phyloP scores from a whole-genome alignment of 2,888 invertebrate genomes.

The Nyleta sp. region DNA sequence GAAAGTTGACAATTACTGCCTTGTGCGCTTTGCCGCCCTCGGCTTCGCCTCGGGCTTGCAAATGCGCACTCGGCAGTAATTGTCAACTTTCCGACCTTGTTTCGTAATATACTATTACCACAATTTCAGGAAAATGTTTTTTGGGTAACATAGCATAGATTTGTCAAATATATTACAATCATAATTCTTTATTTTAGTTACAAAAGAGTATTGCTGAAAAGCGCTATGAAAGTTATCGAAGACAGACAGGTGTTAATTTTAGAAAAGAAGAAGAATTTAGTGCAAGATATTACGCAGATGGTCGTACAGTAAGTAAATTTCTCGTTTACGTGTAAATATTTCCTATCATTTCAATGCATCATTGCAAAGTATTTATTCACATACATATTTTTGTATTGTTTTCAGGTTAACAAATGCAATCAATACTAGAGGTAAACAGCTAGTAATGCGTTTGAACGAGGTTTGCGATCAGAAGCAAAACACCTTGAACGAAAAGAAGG shows the following conservation, averaged over 20 bases:
- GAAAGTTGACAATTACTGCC: too few species aligned
- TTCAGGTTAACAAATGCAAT: constrained; percentile 90
- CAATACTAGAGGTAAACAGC: constrained; percentile 91
- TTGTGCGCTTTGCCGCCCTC: too few species aligned
- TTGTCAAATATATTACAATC: neutral
- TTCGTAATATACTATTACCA: too few species aligned
- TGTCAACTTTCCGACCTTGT: too few species aligned
- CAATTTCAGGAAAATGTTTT: neutral
- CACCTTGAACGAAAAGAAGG: constrained; percentile 92
- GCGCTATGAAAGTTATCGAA: constrained; percentile 88
- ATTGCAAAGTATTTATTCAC: too few species aligned
- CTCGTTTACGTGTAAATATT: too few species aligned
- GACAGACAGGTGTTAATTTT: constrained; percentile 93
- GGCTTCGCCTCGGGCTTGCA: too few species aligned
- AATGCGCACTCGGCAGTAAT: too few species aligned
- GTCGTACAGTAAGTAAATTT: constrained; percentile 89
- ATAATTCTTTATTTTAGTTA: constrained; percentile 70
- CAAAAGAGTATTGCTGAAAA: constrained; percentile 79
- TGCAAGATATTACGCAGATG: constrained; percentile 94
- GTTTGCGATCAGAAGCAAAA: constrained; percentile 90
- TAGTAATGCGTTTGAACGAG: constrained; percentile 91
- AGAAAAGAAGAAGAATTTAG: constrained; percentile 92
- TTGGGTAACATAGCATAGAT: neutral
- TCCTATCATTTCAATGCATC: too few species aligned
- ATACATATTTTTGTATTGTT: constrained; percentile 4